Evolutionary conservation across 2,888 invertebrate genomes (phyloP), one percentile per base, ranked within the genome.

Genomic region (Rhorus exstirpatorius): DNA sequence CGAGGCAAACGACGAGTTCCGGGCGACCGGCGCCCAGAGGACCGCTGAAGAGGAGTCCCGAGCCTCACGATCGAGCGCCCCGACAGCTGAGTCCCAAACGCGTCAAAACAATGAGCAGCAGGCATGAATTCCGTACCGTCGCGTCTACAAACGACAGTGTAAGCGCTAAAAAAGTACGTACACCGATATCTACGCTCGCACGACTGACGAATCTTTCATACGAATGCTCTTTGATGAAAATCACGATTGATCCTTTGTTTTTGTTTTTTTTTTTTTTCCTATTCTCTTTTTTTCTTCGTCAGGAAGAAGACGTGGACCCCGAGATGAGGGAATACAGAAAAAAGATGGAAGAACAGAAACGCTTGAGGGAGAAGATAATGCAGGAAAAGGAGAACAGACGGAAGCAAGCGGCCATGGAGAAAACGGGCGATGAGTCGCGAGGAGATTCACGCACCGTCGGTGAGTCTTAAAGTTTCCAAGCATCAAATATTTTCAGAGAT

Each of bases 331-430:
- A 93, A 41, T 94, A 94, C 79, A 89, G 93, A 1, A 91, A 92
- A 78, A 93, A 93, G 83, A 92, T 94, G 87, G 94, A 94, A 83
- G 93, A 93, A 76, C 94, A 94, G 83, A 93, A 93, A 83, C 91
- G 91, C 19, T 83, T 93, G 24, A 87, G 94, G n/a, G 94, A 93
- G 81, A 91, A 92, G 82, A 90, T 94, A 53, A 85, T 94, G 12
- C 91, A 92, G 31, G 93, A 93, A 79, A 94, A 94, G 80, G 94
- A 93, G 78, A 93, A 93, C 74, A 88, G 93, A 19, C 87, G 94
- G 58, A 93, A 93, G 85, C 90, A 91, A 85, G 93, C 93, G 8
- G 93, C 93, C 0, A 85, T 93, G 88, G 91, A 93, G 70, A 92
- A 91, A 63, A 90, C 90, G 67, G 87, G 85, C 58, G 90, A 91